Base-by-base conservation (phyloP, 2,888 invertebrate genomes). In the Candidula unifasciata region DNA sequence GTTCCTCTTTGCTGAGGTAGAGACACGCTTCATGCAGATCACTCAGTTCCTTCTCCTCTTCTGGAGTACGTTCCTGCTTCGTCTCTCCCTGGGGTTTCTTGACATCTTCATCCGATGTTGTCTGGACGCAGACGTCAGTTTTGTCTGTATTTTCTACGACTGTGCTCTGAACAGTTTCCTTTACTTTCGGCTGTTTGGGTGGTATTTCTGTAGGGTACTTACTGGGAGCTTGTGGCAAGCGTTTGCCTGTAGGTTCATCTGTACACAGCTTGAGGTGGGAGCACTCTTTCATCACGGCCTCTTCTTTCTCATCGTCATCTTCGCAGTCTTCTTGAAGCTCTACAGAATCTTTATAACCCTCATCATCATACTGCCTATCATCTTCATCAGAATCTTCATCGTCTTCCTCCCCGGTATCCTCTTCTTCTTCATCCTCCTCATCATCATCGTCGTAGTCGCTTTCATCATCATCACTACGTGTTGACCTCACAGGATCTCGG, bases 1-100 rank as follows among this genome's bases (percentile, higher is more conserved):
- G 74, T 27, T 74, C 74, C 18, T 74, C 74, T 33, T 74, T 74
- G 18, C 18, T 21, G 30, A 74, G 52, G 21, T 74, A 57, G 27
- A 74, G 24, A 74, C 74, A 74, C 30, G 52, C 74, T 8, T 57
- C 18, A 21, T 74, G 74, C 2, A 74, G 74, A 8, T 74, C 54
- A 2, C 30, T 21, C 16, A 74, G 3, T 5, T 52, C 74, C 54
- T 54, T 18, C 3, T 74, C 74, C 8, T 21, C 60, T 16, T 74
- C 54, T 0, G 10, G 27, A 1, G n/a, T 27, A 13, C 44, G 13
- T 73, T 44, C 24, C 10, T 21, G 35, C 13, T 44, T 6, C 6
- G 44, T 13, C 13, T 44, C 44, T 10, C 6, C 44, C 44, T 44
- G 8, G 8, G 44, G 8, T 44, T 6, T 44, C 44, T 44, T 44